Base-by-base conservation (phyloP, 2,888 invertebrate species). In the Falcaria lacertinaria region DNA sequence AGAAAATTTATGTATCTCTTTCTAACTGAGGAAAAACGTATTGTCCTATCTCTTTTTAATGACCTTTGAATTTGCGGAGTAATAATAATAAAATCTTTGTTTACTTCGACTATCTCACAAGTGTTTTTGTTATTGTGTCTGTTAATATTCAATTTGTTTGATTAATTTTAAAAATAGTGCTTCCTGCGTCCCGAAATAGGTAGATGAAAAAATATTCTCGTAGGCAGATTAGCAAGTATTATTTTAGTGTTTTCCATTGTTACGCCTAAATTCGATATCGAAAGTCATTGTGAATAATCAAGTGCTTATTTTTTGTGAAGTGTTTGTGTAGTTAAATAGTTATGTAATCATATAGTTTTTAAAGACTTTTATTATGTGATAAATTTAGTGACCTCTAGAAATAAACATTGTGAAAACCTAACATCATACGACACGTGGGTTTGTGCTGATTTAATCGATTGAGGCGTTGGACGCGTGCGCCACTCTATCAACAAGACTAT, bases 61-160 rank as follows among this genome's bases (percentile, higher is more conserved):
- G 87, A 89, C 87, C 88, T 89, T 89, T 87, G 86, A 77, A 71
- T 80, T 76, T 75, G 78, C 79, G 75, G 80, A 80, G 72, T 80
- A 83, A 80, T 82, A 83, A 79, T 83, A 83, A 63, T 79, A 74
- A 74, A 77, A 83, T 85, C 87, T 87, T 88, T 89, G 88, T 88
- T 88, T 89, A 88, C 88, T 84, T 83, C 75, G 69, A 70, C 64
- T 68, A 68, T 44, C 71, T 67, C 72, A 66, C 70, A 65, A 82
- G 81, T 88, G 88, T 87, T 88, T 83, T 87, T 89, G 87, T 87
- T 85, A 79, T 85, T 86, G 84, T 86, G 72, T 57, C 64, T 60
- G 60, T 69, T 67, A 69, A 73, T 72, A 71, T 64, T 60, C 43
- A 43, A 44, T 45, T 42, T 47, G 44, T 50, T 50, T 51, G 36